Evolutionary conservation across 2,888 invertebrate species (phyloP).

Genomic region (Acheta domesticus): DNA sequence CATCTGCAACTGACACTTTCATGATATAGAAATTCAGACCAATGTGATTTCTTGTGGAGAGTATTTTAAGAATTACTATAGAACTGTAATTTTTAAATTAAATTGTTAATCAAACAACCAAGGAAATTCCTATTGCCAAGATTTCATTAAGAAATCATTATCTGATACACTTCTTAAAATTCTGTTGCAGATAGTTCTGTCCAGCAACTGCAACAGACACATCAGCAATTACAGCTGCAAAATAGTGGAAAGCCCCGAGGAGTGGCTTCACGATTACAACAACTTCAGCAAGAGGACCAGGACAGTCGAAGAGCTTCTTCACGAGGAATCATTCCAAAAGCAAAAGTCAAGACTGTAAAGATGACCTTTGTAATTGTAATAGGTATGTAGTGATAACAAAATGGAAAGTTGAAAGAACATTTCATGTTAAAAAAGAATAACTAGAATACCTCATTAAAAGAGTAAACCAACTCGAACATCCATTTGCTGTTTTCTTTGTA

Average conservation of each 20-base stretch:
- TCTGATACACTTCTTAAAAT: not conserved
- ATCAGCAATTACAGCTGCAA: constrained; percentile 25
- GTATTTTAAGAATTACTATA: no score
- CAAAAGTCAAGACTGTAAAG: constrained; percentile 95
- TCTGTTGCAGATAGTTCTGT: not conserved
- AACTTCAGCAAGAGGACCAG: constrained; percentile 36
- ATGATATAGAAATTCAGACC: no score
- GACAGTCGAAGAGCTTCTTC: constrained; percentile 78
- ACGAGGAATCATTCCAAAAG: constrained; percentile 87
- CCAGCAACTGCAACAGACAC: not conserved
- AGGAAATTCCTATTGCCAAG: no score
- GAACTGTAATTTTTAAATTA: no score
- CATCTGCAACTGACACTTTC: no score
- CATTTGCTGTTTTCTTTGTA: constrained; percentile 5
- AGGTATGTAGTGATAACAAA: constrained; percentile 56
- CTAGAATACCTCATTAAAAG: not conserved
- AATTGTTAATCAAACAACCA: no score
- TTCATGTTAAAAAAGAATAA: no score
- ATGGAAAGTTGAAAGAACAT: no score
- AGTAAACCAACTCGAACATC: not conserved
- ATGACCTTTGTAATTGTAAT: constrained; percentile 97
- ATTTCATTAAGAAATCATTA: no score
- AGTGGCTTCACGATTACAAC: constrained; percentile 29
- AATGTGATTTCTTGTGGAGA: no score
- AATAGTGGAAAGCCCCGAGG: constrained; percentile 30